Percentiles rank a stretch among this genome's conserved stretches.
phyloP scores from a whole-genome alignment of 2,113 vertebrate species.

The Mustela lutreola region DNA sequence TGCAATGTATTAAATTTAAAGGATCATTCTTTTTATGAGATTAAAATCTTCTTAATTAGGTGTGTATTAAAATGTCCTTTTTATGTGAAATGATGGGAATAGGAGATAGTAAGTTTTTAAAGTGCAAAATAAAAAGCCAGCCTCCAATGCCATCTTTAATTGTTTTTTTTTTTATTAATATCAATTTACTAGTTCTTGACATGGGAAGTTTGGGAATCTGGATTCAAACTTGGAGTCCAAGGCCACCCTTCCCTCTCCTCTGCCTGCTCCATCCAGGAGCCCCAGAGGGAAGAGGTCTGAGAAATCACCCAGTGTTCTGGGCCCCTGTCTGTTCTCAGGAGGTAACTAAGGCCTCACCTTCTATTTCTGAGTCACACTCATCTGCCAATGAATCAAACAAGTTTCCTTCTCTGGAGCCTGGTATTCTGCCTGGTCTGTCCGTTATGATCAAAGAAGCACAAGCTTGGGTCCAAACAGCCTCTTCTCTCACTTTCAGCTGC shows the following conservation, averaged over 20 bases:
- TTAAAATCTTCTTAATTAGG: conserved; percentile 60
- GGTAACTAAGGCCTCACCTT: background rate
- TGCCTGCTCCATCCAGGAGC: background rate
- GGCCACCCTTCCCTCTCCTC: background rate
- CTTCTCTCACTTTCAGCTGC: background rate
- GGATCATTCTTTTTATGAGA: conserved; percentile 56
- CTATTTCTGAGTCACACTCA: background rate
- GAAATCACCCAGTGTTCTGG: background rate
- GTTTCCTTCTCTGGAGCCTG: background rate
- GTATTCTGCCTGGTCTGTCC: background rate
- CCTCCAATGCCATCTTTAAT: background rate
- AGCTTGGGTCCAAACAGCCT: no score
- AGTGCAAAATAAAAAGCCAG: conserved; percentile 57
- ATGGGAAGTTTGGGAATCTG: background rate
- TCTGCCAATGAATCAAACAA: background rate
- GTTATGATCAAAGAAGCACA: background rate
- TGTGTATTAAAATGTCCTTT: conserved; percentile 34
- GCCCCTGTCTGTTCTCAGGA: background rate
- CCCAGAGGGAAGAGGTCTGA: background rate
- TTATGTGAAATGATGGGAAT: conserved; percentile 17
- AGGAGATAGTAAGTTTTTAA: conserved; percentile 41
- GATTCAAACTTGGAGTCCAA: background rate
- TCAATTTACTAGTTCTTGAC: background rate
- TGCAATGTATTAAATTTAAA: conserved; percentile 51
- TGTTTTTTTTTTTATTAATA: background rate